Conservation (phyloP, 2,888 invertebrate species). For the Scaptodrosophila latifasciaeformis region DNA sequence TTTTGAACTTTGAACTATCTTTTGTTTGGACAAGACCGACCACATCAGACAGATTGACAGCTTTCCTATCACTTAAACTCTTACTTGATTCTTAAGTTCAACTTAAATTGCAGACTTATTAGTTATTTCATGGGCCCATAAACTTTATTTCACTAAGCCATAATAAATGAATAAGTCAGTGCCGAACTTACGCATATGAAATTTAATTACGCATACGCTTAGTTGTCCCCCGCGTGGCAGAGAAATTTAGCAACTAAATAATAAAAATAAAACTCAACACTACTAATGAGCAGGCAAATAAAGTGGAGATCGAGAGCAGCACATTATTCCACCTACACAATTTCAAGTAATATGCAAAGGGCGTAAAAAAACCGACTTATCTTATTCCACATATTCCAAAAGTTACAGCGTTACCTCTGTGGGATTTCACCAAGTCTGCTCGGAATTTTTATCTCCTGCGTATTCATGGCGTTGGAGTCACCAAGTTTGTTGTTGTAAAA, state of each 20-base stretch:
- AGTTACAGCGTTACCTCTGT: too few species aligned
- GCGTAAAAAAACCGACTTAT: slow-evolving; percentile 19
- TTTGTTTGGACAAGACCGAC: not conserved
- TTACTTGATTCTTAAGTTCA: too few species aligned
- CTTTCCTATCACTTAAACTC: slow-evolving; percentile 51
- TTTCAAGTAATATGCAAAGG: not conserved
- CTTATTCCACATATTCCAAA: slow-evolving; percentile 23
- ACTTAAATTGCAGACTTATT: slow-evolving; percentile 23
- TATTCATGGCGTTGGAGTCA: slow-evolving; percentile 48
- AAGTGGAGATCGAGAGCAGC: too few species aligned
- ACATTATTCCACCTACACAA: not conserved
- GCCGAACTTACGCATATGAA: slow-evolving; percentile 22
- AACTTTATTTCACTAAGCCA: too few species aligned
- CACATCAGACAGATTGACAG: not conserved
- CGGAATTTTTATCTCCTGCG: slow-evolving; percentile 37
- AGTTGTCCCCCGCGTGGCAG: slow-evolving; percentile 2
- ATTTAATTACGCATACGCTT: slow-evolving; percentile 63
- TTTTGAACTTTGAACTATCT: not conserved
- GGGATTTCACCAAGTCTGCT: not conserved
- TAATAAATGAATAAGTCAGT: too few species aligned
- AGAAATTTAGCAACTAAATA: slow-evolving; percentile 2
- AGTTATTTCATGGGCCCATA: too few species aligned
- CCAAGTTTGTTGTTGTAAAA: slow-evolving; percentile 15
- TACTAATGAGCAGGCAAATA: slow-evolving; percentile 48
- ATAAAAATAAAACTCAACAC: slow-evolving; percentile 29